Evolutionary conservation across 2,113 vertebrate species (phyloP).

Genomic region (Condylura cristata): DNA sequence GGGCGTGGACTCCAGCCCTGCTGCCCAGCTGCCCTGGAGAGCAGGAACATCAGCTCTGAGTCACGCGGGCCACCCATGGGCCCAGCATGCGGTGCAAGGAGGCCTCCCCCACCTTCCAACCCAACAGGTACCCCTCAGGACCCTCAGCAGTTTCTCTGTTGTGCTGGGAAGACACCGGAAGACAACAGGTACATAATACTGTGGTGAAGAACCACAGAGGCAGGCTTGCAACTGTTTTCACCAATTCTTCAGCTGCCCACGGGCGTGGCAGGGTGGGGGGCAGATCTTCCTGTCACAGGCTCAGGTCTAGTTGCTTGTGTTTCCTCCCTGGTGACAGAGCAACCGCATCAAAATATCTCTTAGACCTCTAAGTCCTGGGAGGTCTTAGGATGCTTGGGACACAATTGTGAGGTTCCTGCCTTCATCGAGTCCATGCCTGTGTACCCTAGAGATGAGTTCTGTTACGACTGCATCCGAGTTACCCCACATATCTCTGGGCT

Average conservation of each 20-base stretch:
- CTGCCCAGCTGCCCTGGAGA: background rate
- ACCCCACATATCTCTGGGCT: background rate
- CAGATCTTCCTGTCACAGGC: background rate
- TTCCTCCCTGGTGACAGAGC: background rate
- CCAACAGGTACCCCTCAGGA: background rate
- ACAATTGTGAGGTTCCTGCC: background rate
- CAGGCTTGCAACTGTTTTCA: background rate
- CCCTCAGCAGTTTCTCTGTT: background rate
- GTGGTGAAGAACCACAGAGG: background rate
- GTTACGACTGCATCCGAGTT: background rate
- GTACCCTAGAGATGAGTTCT: background rate
- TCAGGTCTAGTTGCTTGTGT: background rate
- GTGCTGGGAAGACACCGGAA: background rate
- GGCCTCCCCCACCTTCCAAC: background rate
- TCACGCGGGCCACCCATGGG: background rate
- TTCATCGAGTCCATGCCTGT: background rate
- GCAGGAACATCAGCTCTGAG: background rate
- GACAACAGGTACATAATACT: background rate
- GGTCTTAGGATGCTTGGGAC: background rate
- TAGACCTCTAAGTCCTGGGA: background rate
- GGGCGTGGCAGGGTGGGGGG: background rate
- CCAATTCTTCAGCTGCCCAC: background rate
- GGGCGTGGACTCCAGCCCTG: background rate
- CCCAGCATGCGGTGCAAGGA: background rate
- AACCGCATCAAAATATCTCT: constrained; percentile 35